Percentiles rank a stretch among this genome's conserved stretches.
phyloP scores from a whole-genome alignment of 2,888 invertebrate species.

The Ditylenchus weischeri region DNA sequence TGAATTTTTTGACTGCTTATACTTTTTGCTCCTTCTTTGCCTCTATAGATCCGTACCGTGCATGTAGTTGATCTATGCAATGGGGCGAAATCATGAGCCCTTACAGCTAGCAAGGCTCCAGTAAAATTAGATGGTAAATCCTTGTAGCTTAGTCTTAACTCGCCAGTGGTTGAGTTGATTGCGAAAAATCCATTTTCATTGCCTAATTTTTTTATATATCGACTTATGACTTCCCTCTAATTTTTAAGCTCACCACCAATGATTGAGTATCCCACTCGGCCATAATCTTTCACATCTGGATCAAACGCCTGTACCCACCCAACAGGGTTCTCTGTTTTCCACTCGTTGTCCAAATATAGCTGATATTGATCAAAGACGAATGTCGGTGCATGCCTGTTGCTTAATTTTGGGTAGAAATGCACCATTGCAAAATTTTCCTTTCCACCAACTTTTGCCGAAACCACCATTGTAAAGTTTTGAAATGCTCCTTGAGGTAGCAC shows the following conservation, averaged over 20 bases:
- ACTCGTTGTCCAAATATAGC: background rate
- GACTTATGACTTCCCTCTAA: conserved; percentile 5
- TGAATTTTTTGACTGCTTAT: background rate
- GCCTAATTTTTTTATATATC: conserved; percentile 1
- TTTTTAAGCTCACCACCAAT: conserved; percentile 67
- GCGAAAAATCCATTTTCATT: conserved; percentile 70
- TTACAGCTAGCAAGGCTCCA: conserved; percentile 79
- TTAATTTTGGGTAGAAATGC: conserved; percentile 11
- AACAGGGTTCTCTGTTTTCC: conserved; percentile 21
- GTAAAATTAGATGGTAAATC: conserved; percentile 59
- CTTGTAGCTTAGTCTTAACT: conserved; percentile 33
- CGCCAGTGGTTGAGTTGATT: conserved; percentile 45
- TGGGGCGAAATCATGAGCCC: conserved; percentile 76
- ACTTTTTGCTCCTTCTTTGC: background rate
- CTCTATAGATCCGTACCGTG: conserved; percentile 7
- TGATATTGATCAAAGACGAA: conserved; percentile 26
- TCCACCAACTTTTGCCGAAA: conserved; percentile 32
- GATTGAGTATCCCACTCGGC: conserved; percentile 85
- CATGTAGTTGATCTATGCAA: conserved; percentile 7
- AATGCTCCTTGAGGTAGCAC: conserved; percentile 13
- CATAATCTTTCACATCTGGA: conserved; percentile 88
- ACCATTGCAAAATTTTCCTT: conserved; percentile 28
- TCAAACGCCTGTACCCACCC: conserved; percentile 72
- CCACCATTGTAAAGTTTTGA: conserved; percentile 33
- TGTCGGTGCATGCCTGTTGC: conserved; percentile 30